Percentiles rank a stretch among this genome's conserved stretches.
phyloP scores from a whole-genome alignment of 2,113 vertebrate species.

The Numida meleagris region DNA sequence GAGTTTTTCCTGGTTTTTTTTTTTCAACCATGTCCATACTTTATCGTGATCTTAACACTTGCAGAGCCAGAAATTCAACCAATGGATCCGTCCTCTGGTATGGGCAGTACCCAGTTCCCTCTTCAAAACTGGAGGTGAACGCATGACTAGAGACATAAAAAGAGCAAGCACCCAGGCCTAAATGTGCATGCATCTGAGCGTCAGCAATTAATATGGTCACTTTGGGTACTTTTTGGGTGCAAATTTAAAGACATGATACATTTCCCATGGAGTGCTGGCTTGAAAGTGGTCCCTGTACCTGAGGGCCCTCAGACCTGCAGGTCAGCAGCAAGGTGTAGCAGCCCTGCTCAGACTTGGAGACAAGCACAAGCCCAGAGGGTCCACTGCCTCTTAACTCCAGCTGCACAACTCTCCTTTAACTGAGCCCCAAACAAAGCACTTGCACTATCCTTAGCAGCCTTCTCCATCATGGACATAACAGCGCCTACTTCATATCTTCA shows the following conservation, averaged over 20 bases:
- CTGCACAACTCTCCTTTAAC: not conserved
- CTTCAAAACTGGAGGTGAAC: not conserved
- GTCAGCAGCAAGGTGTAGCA: not conserved
- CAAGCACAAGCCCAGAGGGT: not conserved
- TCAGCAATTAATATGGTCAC: not conserved
- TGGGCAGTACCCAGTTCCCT: not conserved
- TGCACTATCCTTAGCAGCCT: not conserved
- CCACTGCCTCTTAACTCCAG: not conserved
- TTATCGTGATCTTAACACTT: not conserved
- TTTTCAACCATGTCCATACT: not conserved
- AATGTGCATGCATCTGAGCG: not conserved
- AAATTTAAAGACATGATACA: not conserved
- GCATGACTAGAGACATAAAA: not conserved
- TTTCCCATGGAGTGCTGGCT: not conserved
- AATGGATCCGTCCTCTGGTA: not conserved
- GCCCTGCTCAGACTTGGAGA: not conserved
- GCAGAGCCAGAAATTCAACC: not conserved
- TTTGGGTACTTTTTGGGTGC: not conserved
- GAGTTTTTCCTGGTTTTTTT: not conserved
- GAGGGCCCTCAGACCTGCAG: not conserved
- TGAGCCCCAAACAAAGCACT: not conserved
- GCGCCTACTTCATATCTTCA: not conserved
- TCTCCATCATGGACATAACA: not conserved
- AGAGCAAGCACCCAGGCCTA: accelerated
- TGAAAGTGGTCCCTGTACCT: not conserved